Percentiles rank a stretch among this genome's conserved stretches.
phyloP scores from a whole-genome alignment of 2,888 invertebrate species.

The Cremastinae sp. region DNA sequence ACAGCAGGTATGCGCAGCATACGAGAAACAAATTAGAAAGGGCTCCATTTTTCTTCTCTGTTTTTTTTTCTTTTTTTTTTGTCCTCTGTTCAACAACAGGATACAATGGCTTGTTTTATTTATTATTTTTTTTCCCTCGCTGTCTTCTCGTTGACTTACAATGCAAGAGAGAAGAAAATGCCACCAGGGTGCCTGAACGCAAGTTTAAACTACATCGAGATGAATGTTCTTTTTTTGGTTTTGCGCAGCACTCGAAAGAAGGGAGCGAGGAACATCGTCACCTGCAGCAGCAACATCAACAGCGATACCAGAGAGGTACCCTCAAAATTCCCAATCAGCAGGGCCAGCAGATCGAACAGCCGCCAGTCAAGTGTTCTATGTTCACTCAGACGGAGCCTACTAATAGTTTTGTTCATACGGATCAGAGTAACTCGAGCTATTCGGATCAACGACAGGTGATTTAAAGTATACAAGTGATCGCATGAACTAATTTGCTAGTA shows the following conservation, averaged over 20 bases:
- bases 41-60: slow-evolving; percentile 31
- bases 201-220: neutral
- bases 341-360: slow-evolving; percentile 70
- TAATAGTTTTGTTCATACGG: slow-evolving; percentile 76
- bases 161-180: slow-evolving; percentile 7
- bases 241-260: slow-evolving; percentile 65
- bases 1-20: slow-evolving; percentile 75
- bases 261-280: slow-evolving; percentile 59
- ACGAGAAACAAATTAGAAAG: slow-evolving; percentile 56
- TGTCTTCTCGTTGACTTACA: neutral
- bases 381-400: slow-evolving; percentile 77
- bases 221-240: slow-evolving; percentile 12
- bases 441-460: slow-evolving; percentile 76
- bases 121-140: neutral
- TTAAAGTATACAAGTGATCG: neutral
- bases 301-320: slow-evolving; percentile 63
- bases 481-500: no score
- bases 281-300: slow-evolving; percentile 62
- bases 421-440: slow-evolving; percentile 76
- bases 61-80: slow-evolving; percentile 21
- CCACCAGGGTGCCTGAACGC: neutral
- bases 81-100: neutral
- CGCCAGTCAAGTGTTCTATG: slow-evolving; percentile 77
- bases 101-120: slow-evolving; percentile 7
- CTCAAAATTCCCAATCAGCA: slow-evolving; percentile 66